Percentiles rank a stretch among this genome's conserved stretches.
Evolutionary conservation across 2,797 vertebrate species (phyloP).

Genomic region (Aulostomus chinensis): DNA sequence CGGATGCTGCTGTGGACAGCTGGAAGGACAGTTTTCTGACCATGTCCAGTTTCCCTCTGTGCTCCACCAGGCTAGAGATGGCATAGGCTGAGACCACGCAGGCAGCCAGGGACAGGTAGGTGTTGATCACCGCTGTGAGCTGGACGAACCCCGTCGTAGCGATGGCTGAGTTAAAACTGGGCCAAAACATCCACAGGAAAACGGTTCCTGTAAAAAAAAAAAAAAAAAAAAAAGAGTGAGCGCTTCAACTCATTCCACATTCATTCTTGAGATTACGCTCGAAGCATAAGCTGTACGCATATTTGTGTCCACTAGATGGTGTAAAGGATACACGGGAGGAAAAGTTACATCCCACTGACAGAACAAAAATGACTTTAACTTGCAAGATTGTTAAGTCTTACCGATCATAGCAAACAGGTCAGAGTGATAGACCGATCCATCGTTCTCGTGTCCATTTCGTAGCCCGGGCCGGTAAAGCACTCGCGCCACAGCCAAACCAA

Average conservation of each 20-base stretch:
- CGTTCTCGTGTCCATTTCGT: conserved; percentile 82
- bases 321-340: not conserved
- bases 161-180: conserved; percentile 95
- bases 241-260: not conserved
- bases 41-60: conserved; percentile 92
- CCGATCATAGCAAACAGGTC: conserved; percentile 97
- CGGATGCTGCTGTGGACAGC: not conserved
- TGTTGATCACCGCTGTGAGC: conserved; percentile 87
- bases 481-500: conserved; percentile 87
- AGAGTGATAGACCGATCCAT: conserved; percentile 91
- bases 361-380: not conserved
- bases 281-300: not conserved
- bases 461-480: conserved; percentile 86
- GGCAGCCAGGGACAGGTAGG: conserved; percentile 90
- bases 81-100: conserved; percentile 88
- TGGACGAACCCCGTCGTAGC: conserved; percentile 53
- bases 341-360: not conserved
- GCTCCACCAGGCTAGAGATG: conserved; percentile 87
- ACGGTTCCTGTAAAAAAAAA: conserved; percentile 84
- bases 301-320: conserved; percentile 57
- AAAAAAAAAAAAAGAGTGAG: not conserved
- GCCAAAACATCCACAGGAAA: conserved; percentile 98
- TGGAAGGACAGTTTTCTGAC: conserved; percentile 69
- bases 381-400: too few relatives aligned
- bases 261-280: too few relatives aligned